These are phyloP conservation scores for Coptodon bakossiorum DNA, from an alignment of 2,113 vertebrate genomes.

Conservation along the genomic window DNA sequence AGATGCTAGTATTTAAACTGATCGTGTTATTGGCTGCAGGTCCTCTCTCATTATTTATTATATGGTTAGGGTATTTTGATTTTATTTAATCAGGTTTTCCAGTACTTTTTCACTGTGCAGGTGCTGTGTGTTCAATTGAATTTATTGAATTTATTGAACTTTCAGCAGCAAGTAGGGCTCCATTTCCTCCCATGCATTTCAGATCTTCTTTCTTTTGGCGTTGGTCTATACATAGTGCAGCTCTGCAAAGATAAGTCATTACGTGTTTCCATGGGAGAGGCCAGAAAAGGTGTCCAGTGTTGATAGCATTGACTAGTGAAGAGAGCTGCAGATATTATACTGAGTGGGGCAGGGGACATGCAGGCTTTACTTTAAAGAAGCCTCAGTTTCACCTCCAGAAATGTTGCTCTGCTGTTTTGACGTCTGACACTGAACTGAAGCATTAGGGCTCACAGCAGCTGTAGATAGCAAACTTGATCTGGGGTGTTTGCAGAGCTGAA, in stretches of 20 bases:
- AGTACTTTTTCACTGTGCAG: background rate
- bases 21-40: background rate
- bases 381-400: background rate
- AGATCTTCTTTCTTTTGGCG: background rate
- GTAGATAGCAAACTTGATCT: background rate
- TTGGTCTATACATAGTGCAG: background rate
- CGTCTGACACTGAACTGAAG: background rate
- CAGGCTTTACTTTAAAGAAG: background rate
- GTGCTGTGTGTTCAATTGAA: background rate
- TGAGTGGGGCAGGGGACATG: background rate
- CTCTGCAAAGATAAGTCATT: background rate
- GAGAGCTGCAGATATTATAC: background rate
- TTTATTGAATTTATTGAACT: background rate
- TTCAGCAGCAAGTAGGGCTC: background rate
- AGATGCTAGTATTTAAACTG: background rate
- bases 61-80: background rate
- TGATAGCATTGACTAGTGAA: background rate
- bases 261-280: background rate
- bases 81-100: background rate
- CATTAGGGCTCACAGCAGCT: background rate
- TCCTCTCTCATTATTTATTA: background rate
- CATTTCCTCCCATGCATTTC: background rate
- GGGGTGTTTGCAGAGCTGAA: background rate
- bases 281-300: constrained; percentile 2
- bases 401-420: background rate